Evolutionary conservation across 2,888 invertebrate species (phyloP).

Genomic region (Helleia helle): DNA sequence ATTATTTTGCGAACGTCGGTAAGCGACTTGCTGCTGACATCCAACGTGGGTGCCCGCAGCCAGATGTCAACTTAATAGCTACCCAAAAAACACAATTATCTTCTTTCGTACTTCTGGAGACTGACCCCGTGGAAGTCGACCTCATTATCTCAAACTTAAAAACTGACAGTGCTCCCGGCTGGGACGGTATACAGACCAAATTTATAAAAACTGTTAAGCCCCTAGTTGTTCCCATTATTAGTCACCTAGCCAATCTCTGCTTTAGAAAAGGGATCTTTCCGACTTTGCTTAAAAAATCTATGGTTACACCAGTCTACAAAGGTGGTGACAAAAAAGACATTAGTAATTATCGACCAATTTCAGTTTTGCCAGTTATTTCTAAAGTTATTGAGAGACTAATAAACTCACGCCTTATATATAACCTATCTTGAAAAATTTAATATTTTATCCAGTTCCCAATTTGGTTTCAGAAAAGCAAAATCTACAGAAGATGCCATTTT

Average conservation of each 20-base stretch:
- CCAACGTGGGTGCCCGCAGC: too few species aligned
- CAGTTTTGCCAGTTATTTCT: too few species aligned
- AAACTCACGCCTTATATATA: not conserved
- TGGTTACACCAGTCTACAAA: slow-evolving; percentile 8
- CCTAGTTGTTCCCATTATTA: not conserved
- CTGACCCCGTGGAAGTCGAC: not conserved
- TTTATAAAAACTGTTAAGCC: not conserved
- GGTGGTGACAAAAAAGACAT: too few species aligned
- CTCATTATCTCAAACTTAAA: not conserved
- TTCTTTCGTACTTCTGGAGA: slow-evolving; percentile 6
- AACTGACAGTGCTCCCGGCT: slow-evolving; percentile 3
- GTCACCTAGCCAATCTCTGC: slow-evolving; percentile 10
- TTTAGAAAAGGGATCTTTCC: slow-evolving; percentile 8
- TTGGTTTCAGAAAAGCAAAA: slow-evolving; percentile 8
- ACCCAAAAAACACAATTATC: not conserved
- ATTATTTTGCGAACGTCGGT: slow-evolving; percentile 9
- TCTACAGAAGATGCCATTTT: slow-evolving; percentile 11
- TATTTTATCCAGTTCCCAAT: slow-evolving; percentile 4
- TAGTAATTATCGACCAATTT: too few species aligned
- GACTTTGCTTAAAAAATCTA: not conserved
- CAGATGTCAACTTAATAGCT: too few species aligned
- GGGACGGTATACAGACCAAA: not conserved
- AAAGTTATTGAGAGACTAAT: slow-evolving; percentile 8
- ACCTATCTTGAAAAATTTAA: slow-evolving; percentile 1
- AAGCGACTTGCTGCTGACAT: too few species aligned